Evolutionary conservation across 2,113 vertebrate species (phyloP), one percentile per base, ranked within the genome.

Genomic region (Isurus oxyrinchus): DNA sequence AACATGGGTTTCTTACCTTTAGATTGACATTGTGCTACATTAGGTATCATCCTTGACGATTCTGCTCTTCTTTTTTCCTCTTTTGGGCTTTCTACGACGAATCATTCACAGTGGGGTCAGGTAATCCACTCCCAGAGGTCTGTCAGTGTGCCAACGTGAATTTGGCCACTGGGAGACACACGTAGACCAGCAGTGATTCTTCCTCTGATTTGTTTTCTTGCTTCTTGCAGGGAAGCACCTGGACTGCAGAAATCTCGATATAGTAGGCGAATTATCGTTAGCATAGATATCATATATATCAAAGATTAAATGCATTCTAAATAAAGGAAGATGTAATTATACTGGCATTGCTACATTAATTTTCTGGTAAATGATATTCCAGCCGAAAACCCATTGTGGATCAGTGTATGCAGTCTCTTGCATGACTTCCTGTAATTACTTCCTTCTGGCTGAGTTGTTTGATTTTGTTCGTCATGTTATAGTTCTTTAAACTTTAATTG

Each of bases 371-470:
- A 72, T 95, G 94, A 95, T 95, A 95, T 55, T 95, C n/a, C 66
- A 95, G 94, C 67, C 44, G 59, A 72, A 95, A 95, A 72, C 66
- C 49, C 44, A 35, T 55, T 95, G 94, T 27, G 13, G 94, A 49
- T 95, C 94, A 55, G 66, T 72, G 66, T 95, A 91, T 91, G 88
- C 55, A 95, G 66, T 55, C 66, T 95, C 49, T 95, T 72, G 94
- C 94, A 95, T 95, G 94, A 95, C 49, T 95, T 95, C 94, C 94
- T 35, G 49, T 95, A 95, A 95, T 95, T 95, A 95, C 67, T 95
- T 95, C 94, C 94, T 95, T 55, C 66, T 76, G 94, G 76, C 67
- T 76, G 23, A 31, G 25, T 27, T 27, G 21, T 95, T 95, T 95
- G 67, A 25, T 49, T 95, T 76, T 95, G 66, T 72, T 72, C 94